A percentile compares a stretch with the other conserved stretches of the same genome.
These are phyloP conservation scores for Porites lutea DNA, from an alignment of 64 coral and sea anemone genomes.

Conservation along the genomic window DNA sequence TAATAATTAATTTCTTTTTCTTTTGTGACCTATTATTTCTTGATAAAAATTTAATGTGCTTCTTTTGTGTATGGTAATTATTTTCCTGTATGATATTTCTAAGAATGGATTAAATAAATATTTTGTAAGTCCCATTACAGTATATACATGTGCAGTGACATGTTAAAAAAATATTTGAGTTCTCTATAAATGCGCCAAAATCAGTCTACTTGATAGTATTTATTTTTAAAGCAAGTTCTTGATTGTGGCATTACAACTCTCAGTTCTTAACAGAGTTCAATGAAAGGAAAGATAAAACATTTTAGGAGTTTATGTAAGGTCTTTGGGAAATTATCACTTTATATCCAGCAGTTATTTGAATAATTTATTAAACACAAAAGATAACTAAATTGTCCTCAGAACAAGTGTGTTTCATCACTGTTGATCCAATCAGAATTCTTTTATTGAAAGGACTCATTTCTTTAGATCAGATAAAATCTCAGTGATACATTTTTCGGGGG, in stretches of 20 bases:
- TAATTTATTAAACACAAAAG: constrained; percentile 36
- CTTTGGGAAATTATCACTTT: constrained; percentile 34
- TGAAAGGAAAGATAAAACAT: neutral
- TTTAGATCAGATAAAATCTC: constrained; percentile 49
- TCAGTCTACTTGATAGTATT: neutral
- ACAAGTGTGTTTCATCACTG: neutral
- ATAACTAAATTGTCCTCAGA: neutral
- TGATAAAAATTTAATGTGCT: constrained; percentile 40
- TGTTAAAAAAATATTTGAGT: neutral
- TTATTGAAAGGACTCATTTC: neutral
- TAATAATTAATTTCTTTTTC: constrained; percentile 32
- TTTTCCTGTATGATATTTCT: constrained; percentile 13
- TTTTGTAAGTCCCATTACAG: constrained; percentile 25
- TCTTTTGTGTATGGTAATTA: neutral
- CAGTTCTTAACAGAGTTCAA: neutral
- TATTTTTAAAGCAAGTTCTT: neutral
- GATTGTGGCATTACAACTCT: neutral
- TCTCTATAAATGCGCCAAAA: neutral
- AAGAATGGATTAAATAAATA: constrained; percentile 45
- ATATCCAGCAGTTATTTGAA: neutral
- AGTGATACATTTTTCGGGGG: constrained; percentile 41
- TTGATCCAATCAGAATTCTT: constrained; percentile 38
- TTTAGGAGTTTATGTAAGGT: neutral
- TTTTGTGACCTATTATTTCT: constrained; percentile 12
- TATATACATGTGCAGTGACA: neutral